These are phyloP conservation scores for Oplegnathus fasciatus DNA, from an alignment of 2,113 vertebrate species.

Conservation along the genomic window DNA sequence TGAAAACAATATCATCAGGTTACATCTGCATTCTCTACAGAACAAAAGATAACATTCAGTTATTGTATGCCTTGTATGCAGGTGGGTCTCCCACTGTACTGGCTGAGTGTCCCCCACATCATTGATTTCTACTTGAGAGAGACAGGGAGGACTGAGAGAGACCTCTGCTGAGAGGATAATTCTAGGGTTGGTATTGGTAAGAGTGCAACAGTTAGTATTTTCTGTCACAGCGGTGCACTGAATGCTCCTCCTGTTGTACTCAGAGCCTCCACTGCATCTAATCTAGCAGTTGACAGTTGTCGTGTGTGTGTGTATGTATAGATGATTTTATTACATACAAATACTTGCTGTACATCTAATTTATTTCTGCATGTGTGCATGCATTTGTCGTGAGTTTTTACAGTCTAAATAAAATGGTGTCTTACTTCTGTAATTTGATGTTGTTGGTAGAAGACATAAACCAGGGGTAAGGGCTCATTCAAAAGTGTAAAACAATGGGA, in stretches of 20 bases:
- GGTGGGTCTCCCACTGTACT: slow-evolving; percentile 42
- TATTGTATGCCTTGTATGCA: slow-evolving; percentile 42
- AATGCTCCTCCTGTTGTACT: slow-evolving; percentile 58
- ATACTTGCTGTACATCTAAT: not conserved
- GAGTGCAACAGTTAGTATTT: slow-evolving; percentile 73
- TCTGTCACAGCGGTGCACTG: slow-evolving; percentile 69
- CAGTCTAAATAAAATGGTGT: not conserved
- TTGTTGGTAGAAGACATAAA: not conserved
- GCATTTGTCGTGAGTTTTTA: not conserved
- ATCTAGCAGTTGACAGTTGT: slow-evolving; percentile 54
- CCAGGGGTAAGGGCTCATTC: not conserved
- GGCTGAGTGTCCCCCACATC: slow-evolving; percentile 53
- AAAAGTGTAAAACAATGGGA: not conserved
- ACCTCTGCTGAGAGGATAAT: slow-evolving; percentile 80
- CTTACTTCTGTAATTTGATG: not conserved
- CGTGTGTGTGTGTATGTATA: slow-evolving; percentile 18
- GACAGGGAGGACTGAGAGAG: slow-evolving; percentile 56
- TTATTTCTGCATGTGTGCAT: not conserved
- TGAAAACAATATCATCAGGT: slow-evolving; percentile 5
- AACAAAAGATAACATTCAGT: slow-evolving; percentile 31
- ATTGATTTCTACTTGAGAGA: slow-evolving; percentile 66
- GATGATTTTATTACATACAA: slow-evolving; percentile 1
- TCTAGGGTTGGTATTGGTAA: slow-evolving; percentile 73
- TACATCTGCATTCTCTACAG: slow-evolving; percentile 22
- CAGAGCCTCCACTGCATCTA: slow-evolving; percentile 63